These are phyloP conservation scores for Drosophila murphyi DNA, from an alignment of 1,140 invertebrate species.

Conservation along the genomic window DNA sequence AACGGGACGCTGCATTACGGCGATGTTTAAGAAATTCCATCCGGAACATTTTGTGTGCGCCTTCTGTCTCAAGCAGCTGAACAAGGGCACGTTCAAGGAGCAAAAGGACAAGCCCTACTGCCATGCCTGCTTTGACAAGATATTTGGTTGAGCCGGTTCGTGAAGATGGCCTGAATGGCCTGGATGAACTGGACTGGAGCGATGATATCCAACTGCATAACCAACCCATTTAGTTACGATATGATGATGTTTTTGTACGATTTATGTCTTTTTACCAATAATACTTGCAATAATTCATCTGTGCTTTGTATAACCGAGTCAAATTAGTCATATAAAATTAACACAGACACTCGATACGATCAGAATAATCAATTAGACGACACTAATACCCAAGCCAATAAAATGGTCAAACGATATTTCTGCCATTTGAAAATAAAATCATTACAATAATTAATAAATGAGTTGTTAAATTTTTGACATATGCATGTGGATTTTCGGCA, in stretches of 20 bases:
- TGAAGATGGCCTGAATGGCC: no score
- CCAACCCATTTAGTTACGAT: slow-evolving; percentile 51
- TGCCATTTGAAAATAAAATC: slow-evolving; percentile 65
- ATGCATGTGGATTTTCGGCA: no score
- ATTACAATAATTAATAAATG: slow-evolving; percentile 56
- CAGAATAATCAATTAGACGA: slow-evolving; percentile 63
- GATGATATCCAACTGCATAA: slow-evolving; percentile 10
- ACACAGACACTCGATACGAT: slow-evolving; percentile 52
- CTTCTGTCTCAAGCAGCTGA: slow-evolving; percentile 98
- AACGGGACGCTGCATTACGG: slow-evolving; percentile 98
- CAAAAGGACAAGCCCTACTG: slow-evolving; percentile 99
- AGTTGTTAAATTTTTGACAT: no score
- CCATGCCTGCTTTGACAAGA: slow-evolving; percentile 98
- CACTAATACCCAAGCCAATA: slow-evolving; percentile 71
- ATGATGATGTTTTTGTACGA: slow-evolving; percentile 73
- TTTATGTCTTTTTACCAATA: slow-evolving; percentile 54
- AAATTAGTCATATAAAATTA: slow-evolving; percentile 77
- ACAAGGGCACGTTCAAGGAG: slow-evolving; percentile 99
- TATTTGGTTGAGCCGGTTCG: slow-evolving; percentile 91
- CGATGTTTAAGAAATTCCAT: slow-evolving; percentile 99
- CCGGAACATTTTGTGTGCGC: slow-evolving; percentile 98
- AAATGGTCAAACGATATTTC: slow-evolving; percentile 70
- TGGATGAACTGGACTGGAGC: neutral
- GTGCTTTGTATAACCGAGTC: slow-evolving; percentile 81
- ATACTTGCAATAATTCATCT: slow-evolving; percentile 63